A percentile compares a stretch with the other conserved stretches of the same genome.
phyloP scores from a whole-genome alignment of 2,113 vertebrate species.

The Crotophaga sulcirostris region DNA sequence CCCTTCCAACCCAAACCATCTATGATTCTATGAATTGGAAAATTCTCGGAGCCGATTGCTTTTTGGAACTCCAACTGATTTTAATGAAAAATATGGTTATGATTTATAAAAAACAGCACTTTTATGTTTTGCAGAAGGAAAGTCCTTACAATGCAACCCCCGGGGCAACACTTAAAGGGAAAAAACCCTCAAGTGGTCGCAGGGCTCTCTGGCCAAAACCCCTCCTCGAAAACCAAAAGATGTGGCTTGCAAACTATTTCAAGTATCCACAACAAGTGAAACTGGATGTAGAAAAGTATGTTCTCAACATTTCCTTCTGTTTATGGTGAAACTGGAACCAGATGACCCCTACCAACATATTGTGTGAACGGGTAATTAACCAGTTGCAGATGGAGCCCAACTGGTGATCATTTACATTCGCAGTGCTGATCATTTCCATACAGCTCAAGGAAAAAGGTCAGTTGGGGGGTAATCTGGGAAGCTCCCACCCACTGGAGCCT shows the following conservation, averaged over 20 bases:
- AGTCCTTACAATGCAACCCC: slow-evolving; percentile 65
- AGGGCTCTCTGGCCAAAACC: slow-evolving; percentile 36
- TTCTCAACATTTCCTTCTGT: slow-evolving; percentile 73
- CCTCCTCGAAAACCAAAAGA: slow-evolving; percentile 68
- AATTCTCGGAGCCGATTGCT: slow-evolving; percentile 57
- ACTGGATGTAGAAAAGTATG: slow-evolving; percentile 69
- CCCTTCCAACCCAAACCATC: too few relatives aligned
- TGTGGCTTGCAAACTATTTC: slow-evolving; percentile 73
- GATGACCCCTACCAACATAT: slow-evolving; percentile 42
- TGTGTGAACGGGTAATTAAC: slow-evolving; percentile 61
- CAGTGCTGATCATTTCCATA: background rate
- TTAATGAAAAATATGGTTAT: slow-evolving; percentile 79
- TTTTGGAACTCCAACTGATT: slow-evolving; percentile 72
- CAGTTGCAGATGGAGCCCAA: slow-evolving; percentile 51
- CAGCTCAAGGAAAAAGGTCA: slow-evolving; percentile 36
- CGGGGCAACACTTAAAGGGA: slow-evolving; percentile 47
- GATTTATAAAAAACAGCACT: slow-evolving; percentile 71
- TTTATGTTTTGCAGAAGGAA: slow-evolving; percentile 75
- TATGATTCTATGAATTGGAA: slow-evolving; percentile 21
- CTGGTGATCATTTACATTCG: background rate
- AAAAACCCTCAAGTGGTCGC: slow-evolving; percentile 38
- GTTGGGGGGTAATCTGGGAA: background rate
- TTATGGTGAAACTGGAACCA: slow-evolving; percentile 75
- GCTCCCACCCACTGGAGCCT: background rate
- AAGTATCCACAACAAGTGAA: slow-evolving; percentile 78